A percentile compares a stretch with the other conserved stretches of the same genome.
phyloP scores from a whole-genome alignment of 2,797 vertebrate species.

The Periparus ater region DNA sequence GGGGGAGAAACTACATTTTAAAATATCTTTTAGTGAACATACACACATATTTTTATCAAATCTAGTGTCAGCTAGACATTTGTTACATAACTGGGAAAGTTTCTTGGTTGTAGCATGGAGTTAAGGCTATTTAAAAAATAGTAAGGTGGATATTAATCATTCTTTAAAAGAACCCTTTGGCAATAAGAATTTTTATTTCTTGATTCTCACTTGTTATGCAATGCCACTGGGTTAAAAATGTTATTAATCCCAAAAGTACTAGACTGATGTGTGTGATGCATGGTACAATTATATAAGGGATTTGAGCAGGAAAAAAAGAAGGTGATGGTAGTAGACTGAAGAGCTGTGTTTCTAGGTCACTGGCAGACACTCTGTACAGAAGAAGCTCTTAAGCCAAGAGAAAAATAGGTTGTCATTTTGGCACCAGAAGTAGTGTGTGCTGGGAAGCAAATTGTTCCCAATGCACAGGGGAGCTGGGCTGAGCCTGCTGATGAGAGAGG shows the following conservation, averaged over 20 bases:
- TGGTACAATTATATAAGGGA: neutral
- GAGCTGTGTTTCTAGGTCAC: conserved; percentile 56
- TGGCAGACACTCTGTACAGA: neutral
- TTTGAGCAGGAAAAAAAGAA: neutral
- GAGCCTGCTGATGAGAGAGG: neutral
- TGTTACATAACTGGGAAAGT: conserved; percentile 16
- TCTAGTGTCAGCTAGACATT: neutral
- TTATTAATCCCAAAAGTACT: conserved; percentile 32
- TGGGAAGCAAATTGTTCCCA: conserved; percentile 11
- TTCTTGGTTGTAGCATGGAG: neutral
- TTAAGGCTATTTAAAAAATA: conserved; percentile 16
- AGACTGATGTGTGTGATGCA: neutral
- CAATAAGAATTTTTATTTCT: conserved; percentile 16
- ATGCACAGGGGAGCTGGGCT: neutral
- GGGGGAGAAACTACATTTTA: neutral
- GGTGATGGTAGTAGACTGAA: neutral
- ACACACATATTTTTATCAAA: neutral
- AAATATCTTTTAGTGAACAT: conserved; percentile 15
- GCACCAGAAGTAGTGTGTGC: neutral
- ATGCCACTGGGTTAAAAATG: conserved; percentile 11
- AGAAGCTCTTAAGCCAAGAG: conserved; percentile 33
- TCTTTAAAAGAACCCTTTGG: conserved; percentile 19
- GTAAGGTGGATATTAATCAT: conserved; percentile 35
- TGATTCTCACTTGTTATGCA: conserved; percentile 11
- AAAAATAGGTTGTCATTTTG: conserved; percentile 35